These are phyloP conservation scores for Listronotus oregonensis DNA, from an alignment of 1,140 invertebrate species.

Conservation along the genomic window DNA sequence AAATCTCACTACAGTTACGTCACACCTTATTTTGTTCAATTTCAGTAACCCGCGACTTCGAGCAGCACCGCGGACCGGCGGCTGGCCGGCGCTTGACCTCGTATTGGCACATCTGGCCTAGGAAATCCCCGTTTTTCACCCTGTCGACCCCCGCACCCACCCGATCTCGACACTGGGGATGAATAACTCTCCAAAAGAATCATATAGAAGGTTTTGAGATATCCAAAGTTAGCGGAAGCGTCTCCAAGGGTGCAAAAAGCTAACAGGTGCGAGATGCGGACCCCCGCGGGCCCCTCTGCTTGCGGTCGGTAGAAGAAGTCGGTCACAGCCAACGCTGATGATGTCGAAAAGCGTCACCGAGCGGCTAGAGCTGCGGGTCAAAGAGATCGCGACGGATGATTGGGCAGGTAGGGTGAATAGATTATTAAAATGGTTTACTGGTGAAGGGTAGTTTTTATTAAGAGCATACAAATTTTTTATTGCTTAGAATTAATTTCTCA, in stretches of 20 bases:
- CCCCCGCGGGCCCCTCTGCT: conserved; percentile 31
- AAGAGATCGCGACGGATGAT: conserved; percentile 37
- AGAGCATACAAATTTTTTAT: no score
- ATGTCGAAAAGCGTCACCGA: conserved; percentile 39
- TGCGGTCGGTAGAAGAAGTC: conserved; percentile 39
- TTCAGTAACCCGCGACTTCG: conserved; percentile 25
- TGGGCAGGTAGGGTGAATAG: conserved; percentile 28
- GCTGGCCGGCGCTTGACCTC: conserved; percentile 32
- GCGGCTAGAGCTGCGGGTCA: conserved; percentile 37
- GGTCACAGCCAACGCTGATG: conserved; percentile 49
- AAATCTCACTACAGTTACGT: conserved; percentile 26
- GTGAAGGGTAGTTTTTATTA: background rate
- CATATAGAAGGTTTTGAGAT: background rate
- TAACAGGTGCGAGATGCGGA: conserved; percentile 50
- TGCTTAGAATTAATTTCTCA: no score
- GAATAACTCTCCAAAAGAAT: conserved; percentile 1
- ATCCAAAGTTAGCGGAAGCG: background rate
- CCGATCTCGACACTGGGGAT: conserved; percentile 1
- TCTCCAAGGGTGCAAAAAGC: conserved; percentile 44
- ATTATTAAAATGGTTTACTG: background rate
- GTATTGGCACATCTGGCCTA: conserved; percentile 30
- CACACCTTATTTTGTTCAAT: conserved; percentile 27
- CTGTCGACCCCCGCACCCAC: background rate
- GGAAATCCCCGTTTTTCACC: conserved; percentile 24
- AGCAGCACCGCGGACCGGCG: conserved; percentile 12